These are phyloP conservation scores for Sebastes diaconus DNA, from an alignment of 2,797 vertebrate species.

Conservation along the genomic window DNA sequence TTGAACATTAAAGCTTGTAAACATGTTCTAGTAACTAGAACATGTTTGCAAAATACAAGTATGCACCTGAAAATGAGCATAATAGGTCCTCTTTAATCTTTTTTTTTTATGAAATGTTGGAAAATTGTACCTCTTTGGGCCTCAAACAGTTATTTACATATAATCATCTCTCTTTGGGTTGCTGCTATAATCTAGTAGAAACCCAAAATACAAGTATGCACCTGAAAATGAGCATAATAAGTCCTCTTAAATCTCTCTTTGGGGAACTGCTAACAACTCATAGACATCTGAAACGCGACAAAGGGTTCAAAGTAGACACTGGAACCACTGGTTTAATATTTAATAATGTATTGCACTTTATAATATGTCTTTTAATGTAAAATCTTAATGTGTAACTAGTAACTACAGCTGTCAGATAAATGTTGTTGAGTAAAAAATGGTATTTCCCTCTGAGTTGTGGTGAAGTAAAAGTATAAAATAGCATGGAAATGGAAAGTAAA, in stretches of 20 bases:
- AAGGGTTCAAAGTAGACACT: not conserved
- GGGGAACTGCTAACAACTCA: not conserved
- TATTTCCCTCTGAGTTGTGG: not conserved
- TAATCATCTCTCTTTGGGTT: too few species aligned
- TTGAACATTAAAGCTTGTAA: too few species aligned
- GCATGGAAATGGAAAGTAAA: not conserved
- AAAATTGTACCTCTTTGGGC: not conserved
- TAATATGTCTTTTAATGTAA: not conserved
- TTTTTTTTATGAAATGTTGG: not conserved
- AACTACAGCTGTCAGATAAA: not conserved
- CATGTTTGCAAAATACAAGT: too few species aligned
- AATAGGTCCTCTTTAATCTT: too few species aligned
- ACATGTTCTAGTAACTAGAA: too few species aligned
- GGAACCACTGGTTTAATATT: not conserved
- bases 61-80: not conserved
- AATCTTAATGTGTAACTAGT: not conserved
- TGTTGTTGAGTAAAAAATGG: not conserved
- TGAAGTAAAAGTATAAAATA: not conserved
- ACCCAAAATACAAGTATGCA: too few species aligned
- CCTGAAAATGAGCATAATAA: not conserved
- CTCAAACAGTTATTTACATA: not conserved
- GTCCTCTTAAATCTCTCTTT: not conserved
- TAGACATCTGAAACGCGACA: not conserved
- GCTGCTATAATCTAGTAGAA: too few species aligned
- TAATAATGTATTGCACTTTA: not conserved